A percentile compares a stretch with the other conserved stretches of the same genome.
These are phyloP conservation scores for Theristicus caerulescens DNA, from an alignment of 2,113 vertebrate species.

Conservation along the genomic window DNA sequence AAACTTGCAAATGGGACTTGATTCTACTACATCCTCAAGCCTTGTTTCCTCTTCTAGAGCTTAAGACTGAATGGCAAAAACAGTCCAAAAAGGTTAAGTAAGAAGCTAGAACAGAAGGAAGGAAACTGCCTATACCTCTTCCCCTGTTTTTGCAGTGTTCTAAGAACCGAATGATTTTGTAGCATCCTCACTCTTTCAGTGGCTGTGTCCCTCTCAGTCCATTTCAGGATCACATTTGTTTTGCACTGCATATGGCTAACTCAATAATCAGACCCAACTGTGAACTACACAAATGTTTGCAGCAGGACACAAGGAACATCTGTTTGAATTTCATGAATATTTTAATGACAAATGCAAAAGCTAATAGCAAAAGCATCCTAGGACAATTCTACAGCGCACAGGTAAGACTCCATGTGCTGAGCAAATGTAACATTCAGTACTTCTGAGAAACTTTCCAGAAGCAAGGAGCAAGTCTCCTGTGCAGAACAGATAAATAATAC, in stretches of 20 bases:
- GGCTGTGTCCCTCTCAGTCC: not conserved
- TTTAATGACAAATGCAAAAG: not conserved
- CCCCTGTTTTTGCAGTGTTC: not conserved
- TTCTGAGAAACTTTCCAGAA: not conserved
- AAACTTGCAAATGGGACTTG: not conserved
- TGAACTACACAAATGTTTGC: not conserved
- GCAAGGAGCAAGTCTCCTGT: not conserved
- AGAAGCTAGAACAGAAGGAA: not conserved
- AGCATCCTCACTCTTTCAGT: not conserved
- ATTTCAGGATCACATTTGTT: not conserved
- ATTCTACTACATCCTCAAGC: not conserved
- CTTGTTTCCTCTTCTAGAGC: not conserved
- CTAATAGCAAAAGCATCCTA: not conserved
- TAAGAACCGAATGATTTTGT: not conserved
- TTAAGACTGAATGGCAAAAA: not conserved
- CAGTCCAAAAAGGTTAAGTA: not conserved
- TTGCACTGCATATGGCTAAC: not conserved
- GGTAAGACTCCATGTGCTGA: not conserved
- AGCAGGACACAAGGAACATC: not conserved
- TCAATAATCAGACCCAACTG: not conserved
- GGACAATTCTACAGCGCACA: not conserved
- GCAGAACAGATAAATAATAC: not conserved
- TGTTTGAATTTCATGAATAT: not conserved
- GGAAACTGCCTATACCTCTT: not conserved
- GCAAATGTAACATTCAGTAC: not conserved